Evolutionary conservation across 2,888 invertebrate genomes (phyloP), one percentile per base, ranked within the genome.

Genomic region (Iselma pallidipennis): DNA sequence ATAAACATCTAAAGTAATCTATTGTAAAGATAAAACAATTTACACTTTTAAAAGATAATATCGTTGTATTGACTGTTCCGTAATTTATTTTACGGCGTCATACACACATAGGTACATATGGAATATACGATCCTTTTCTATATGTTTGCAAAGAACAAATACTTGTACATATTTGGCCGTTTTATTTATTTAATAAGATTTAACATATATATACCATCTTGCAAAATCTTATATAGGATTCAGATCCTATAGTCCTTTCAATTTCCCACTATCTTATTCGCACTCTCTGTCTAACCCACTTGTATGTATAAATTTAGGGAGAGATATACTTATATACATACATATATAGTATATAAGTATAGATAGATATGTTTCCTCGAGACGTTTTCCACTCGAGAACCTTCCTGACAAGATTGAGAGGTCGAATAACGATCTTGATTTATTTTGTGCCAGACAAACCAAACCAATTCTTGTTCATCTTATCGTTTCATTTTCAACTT

Each of bases 21-120:
- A 61, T 66, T 63, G 59, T 70, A 69, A 67, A 70, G 70, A 70
- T 70, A 70, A 69, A 66, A 66, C 65, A 66, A 66, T 71, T 69
- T 71, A 71, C 69, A 70, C 68, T 64, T 68, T 66, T 64, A 61
- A 65, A 70, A 63, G 60, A 63, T 60, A 63, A 60, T 63, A 60
- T 60, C 54, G 57, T 55, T 16, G 60, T 63, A 63, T 63, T 63
- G 63, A 63, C 63, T 60, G 57, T 63, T 63, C 54, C 54, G 31
- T 57, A 63, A 63, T 63, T 63, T 63, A 63, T 63, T 63, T 63
- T 63, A 60, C 60, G 57, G 57, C 63, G 63, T 63, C 63, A 63
- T 42, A 37, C 14, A 14, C 14, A n/a, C n/a, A n/a, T n/a, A n/a
- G n/a, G n/a, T n/a, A n/a, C n/a, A 16, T 14, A 33, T 33, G 14